Evolutionary conservation across 2,113 vertebrate genomes (phyloP).

Genomic region (Paracanthobrama guichenoti): DNA sequence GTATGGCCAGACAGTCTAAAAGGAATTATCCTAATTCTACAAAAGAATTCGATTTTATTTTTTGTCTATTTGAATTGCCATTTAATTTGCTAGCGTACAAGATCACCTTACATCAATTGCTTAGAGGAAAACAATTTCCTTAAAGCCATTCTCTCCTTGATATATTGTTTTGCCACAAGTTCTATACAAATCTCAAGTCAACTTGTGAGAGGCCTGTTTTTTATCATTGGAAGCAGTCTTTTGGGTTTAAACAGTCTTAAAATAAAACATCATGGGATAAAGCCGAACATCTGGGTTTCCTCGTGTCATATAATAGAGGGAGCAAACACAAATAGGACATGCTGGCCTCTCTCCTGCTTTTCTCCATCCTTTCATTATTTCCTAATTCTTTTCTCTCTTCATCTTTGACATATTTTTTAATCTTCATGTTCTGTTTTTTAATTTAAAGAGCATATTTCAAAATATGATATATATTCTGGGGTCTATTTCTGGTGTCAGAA

Average conservation of each 20-base stretch:
- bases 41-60: slow-evolving; percentile 68
- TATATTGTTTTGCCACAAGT: slow-evolving; percentile 59
- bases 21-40: slow-evolving; percentile 74
- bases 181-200: slow-evolving; percentile 63
- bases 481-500: not conserved
- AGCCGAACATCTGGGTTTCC: slow-evolving; percentile 69
- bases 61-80: slow-evolving; percentile 63
- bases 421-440: no score
- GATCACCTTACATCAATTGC: slow-evolving; percentile 63
- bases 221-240: slow-evolving; percentile 68
- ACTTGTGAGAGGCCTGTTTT: slow-evolving; percentile 63
- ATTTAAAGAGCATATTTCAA: no score
- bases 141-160: slow-evolving; percentile 63
- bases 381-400: not conserved
- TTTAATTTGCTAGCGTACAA: slow-evolving; percentile 67
- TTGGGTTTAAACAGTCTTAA: slow-evolving; percentile 66
- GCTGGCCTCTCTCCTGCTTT: slow-evolving; percentile 51
- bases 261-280: slow-evolving; percentile 68
- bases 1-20: slow-evolving; percentile 64
- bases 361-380: slow-evolving; percentile 27
- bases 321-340: slow-evolving; percentile 61
- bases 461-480: no score
- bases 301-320: slow-evolving; percentile 54
- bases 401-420: not conserved
- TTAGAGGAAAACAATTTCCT: slow-evolving; percentile 70